Evolutionary conservation across 1,140 invertebrate genomes (phyloP).

Genomic region (Octopus sinensis): DNA sequence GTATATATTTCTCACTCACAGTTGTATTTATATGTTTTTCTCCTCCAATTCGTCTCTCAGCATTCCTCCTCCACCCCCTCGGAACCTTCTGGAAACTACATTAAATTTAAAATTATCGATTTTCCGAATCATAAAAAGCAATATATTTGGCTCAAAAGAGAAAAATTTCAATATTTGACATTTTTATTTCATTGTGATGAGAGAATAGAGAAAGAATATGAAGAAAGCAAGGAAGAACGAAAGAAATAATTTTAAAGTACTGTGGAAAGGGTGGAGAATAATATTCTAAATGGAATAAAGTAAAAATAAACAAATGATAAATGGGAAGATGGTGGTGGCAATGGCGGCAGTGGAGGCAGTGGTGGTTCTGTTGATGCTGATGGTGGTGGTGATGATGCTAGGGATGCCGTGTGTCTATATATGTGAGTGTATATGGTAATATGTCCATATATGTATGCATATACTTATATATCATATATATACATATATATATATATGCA

Average conservation of each 20-base stretch:
- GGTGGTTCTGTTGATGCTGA: background rate
- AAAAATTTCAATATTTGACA: background rate
- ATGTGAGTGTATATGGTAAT: background rate
- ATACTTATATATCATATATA: background rate
- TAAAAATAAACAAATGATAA: background rate
- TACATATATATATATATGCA: background rate
- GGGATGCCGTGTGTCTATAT: background rate
- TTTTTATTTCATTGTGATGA: conserved; percentile 1
- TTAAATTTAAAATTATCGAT: conserved; percentile 12
- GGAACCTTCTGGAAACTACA: background rate
- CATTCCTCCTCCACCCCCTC: background rate
- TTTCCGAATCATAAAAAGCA: background rate
- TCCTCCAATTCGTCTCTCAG: background rate
- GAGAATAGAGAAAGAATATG: background rate
- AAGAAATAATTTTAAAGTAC: background rate
- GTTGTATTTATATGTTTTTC: background rate
- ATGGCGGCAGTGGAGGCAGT: background rate
- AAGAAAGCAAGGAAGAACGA: background rate
- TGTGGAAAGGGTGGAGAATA: background rate
- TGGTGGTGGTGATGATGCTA: background rate
- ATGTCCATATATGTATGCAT: background rate
- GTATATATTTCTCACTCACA: background rate
- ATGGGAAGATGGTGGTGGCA: background rate
- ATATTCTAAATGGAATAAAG: background rate
- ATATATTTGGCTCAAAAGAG: conserved; percentile 1